Evolutionary conservation across 2,113 vertebrate genomes (phyloP), one percentile per base, ranked within the genome.

Genomic region (Illadopsis cleaveri): DNA sequence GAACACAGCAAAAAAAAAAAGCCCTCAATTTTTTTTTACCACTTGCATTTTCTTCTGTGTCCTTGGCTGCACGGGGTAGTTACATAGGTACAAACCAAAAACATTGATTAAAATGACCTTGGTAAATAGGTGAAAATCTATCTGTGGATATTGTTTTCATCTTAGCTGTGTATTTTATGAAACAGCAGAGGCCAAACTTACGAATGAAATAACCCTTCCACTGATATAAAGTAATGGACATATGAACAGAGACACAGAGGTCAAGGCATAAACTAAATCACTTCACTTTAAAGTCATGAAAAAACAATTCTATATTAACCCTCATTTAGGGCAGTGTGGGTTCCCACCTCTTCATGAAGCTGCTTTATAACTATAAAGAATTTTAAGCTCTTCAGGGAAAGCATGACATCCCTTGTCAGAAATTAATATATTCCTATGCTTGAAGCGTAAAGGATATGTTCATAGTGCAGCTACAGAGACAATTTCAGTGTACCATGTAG

Each of bases 1-100:
- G 86, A 96, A 65, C 69, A 89, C 51, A 71, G 92, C 23, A 92
- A 83, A 83, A 83, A 68, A 88, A 85, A 94, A 73, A 88, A 44
- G 20, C n/a, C n/a, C n/a, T n/a, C 45, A 56, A 69, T 23, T 2
- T 81, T 6, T 69, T 90, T 70, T 70, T 22, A 21, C 33, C 42
- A 69, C 62, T 40, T 94, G 62, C 79, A 61, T 75, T 82, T 91
- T 47, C 38, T 82, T 89, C 65, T 61, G 21, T 76, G 76, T 25
- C 31, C 27, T 91, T 54, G 66, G 45, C 42, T 31, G 69, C 11
- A 28, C 25, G 72, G 19, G 27, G 61, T 57, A 76, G 17, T 76
- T 72, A 37, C 5, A 25, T 30, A 82, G 48, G 16, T 91, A 47
- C 25, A 82, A 95, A 66, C 5, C 10, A 58, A 60, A 92, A 70